Conservation (phyloP, 2,888 invertebrate species). For the Tolmerus cingulatus region DNA sequence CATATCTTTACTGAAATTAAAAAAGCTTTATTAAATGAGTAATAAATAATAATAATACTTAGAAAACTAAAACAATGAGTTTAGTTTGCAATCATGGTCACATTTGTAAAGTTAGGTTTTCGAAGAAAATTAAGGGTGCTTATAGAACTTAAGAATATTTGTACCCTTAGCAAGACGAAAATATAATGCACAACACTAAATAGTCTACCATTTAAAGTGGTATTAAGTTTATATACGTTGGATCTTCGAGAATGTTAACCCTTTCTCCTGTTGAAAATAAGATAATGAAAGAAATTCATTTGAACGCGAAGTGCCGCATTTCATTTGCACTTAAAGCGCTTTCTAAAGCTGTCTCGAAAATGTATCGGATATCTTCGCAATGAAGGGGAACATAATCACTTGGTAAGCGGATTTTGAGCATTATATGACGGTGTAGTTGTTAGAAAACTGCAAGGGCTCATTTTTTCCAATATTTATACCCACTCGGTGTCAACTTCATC, state of each 20-base stretch:
- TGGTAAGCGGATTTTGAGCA: neutral
- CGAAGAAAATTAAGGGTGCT: neutral
- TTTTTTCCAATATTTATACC: neutral
- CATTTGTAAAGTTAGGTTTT: neutral
- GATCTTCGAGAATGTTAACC: neutral
- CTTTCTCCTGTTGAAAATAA: neutral
- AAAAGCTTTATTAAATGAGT: too few relatives aligned
- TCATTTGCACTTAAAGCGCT: neutral
- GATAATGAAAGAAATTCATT: neutral
- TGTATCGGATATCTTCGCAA: neutral
- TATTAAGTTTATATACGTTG: neutral
- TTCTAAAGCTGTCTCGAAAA: neutral
- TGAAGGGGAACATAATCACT: neutral
- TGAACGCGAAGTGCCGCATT: neutral
- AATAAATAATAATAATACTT: too few relatives aligned
- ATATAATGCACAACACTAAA: neutral
- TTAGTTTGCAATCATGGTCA: neutral
- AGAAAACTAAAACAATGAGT: too few relatives aligned
- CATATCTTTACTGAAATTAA: too few relatives aligned
- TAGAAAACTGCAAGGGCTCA: neutral
- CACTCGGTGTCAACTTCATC: neutral
- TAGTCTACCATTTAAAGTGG: neutral
- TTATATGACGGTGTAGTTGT: neutral
- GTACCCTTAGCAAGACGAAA: neutral
- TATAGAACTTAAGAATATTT: neutral